Evolutionary conservation across 2,797 vertebrate genomes (phyloP).

Genomic region (Cyprinodon diabolis): DNA sequence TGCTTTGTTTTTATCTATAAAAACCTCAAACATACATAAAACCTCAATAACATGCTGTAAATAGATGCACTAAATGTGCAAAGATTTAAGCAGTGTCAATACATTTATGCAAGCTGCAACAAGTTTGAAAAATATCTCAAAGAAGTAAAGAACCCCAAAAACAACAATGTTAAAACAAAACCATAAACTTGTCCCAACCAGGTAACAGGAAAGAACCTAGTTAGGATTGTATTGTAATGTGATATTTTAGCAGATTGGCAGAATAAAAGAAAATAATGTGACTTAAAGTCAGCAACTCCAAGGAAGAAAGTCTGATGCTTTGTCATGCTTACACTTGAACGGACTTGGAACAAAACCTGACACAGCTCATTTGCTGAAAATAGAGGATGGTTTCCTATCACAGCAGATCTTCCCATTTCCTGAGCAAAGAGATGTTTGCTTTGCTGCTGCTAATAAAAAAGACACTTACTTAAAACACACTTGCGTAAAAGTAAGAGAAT

Average conservation of each 20-base stretch:
- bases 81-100: not conserved
- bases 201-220: not conserved
- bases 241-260: not conserved
- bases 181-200: not conserved
- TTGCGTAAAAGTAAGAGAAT: not conserved
- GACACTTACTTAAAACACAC: too few relatives aligned
- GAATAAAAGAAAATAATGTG: not conserved
- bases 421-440: not conserved
- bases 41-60: not conserved
- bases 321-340: not conserved
- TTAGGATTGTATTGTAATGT: not conserved
- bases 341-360: not conserved
- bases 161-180: not conserved
- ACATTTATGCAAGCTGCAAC: not conserved
- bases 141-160: not conserved
- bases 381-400: not conserved
- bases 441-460: not conserved
- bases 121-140: not conserved
- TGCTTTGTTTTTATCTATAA: not conserved
- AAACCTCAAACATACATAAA: not conserved
- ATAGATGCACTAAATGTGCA: not conserved
- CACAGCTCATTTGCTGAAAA: slow-evolving; percentile 11
- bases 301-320: not conserved
- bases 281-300: not conserved
- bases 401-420: not conserved